Percentiles rank a stretch among this genome's conserved stretches.
Evolutionary conservation across 1,140 invertebrate genomes (phyloP).

Genomic region (Holcopasites calliopsidis): DNA sequence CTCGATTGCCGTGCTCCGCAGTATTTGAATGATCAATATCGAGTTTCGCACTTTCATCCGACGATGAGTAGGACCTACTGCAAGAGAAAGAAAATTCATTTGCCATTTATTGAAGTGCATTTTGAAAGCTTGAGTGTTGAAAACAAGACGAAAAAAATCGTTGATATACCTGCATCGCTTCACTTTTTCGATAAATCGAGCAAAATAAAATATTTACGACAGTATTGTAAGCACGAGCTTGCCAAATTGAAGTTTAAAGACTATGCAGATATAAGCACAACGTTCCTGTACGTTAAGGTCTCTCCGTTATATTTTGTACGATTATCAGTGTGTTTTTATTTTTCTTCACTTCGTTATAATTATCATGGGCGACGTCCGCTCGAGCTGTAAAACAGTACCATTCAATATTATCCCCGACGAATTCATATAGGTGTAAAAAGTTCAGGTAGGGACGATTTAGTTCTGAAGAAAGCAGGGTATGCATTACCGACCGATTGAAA

Average conservation of each 20-base stretch:
- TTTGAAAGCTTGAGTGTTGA: too few relatives aligned
- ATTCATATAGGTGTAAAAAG: not conserved
- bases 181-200: too few relatives aligned
- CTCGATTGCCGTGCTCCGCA: conserved; percentile 56
- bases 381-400: too few relatives aligned
- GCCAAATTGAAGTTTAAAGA: not conserved
- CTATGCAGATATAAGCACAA: conserved; percentile 6
- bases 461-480: not conserved
- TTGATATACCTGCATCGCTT: not conserved
- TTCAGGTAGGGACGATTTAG: not conserved
- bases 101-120: too few relatives aligned
- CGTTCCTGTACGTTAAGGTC: conserved; percentile 19
- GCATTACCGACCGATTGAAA: not conserved
- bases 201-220: not conserved
- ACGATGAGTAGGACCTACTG: not conserved
- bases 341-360: not conserved
- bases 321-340: not conserved
- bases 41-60: too few relatives aligned
- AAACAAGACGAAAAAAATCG: too few relatives aligned
- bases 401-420: not conserved
- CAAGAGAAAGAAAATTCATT: not conserved
- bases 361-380: not conserved
- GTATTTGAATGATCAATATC: not conserved
- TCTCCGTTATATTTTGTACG: conserved; percentile 1
- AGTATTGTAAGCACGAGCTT: not conserved